Evolutionary conservation across 2,797 vertebrate genomes (phyloP).

Genomic region (Neosilurus mollespiculum): DNA sequence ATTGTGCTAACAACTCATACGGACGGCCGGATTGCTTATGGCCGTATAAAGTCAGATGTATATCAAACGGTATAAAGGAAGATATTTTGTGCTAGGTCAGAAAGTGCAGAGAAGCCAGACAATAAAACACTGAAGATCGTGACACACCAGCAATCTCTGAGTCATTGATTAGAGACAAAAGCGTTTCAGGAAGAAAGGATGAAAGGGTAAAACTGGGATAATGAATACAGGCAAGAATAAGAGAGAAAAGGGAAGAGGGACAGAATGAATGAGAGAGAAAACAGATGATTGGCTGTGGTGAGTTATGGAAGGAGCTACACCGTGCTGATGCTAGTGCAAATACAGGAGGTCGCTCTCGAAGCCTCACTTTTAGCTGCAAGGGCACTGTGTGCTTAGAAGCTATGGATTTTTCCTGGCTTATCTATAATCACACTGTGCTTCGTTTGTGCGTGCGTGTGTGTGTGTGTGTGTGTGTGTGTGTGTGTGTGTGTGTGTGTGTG

Average conservation of each 20-base stretch:
- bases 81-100: no score
- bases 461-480: constrained; percentile 18
- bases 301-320: neutral
- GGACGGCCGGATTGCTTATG: no score
- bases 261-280: constrained; percentile 6
- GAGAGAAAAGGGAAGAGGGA: constrained; percentile 6
- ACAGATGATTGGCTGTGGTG: neutral
- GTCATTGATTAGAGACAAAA: constrained; percentile 28
- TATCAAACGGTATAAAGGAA: neutral
- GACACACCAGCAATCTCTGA: neutral
- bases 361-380: constrained; percentile 5
- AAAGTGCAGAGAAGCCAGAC: neutral
- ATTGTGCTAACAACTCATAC: no score
- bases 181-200: constrained; percentile 2
- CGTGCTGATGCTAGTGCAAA: neutral
- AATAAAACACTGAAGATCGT: neutral
- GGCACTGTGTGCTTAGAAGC: constrained; percentile 18
- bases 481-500: constrained; percentile 16
- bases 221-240: constrained; percentile 14
- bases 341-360: constrained; percentile 14
- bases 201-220: constrained; percentile 7
- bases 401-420: constrained; percentile 23
- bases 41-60: neutral
- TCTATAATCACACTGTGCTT: constrained; percentile 7
- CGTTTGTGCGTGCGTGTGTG: constrained; percentile 1